These are phyloP conservation scores for Alloplasta piceator DNA, from an alignment of 2,888 invertebrate genomes.

Conservation along the genomic window DNA sequence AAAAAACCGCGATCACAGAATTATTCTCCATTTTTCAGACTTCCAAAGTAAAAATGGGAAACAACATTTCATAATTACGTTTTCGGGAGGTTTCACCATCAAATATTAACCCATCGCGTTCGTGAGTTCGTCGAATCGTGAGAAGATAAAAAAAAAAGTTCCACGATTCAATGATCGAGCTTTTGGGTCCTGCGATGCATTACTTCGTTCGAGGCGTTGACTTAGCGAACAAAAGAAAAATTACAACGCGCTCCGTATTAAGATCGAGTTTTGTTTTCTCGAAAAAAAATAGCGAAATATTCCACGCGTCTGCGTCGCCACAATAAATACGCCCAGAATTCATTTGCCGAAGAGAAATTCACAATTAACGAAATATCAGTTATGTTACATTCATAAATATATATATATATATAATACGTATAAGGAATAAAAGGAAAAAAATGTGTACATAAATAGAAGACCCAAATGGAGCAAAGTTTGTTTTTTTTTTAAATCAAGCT, in stretches of 20 bases:
- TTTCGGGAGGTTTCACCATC: slow-evolving; percentile 6
- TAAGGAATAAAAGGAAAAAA: slow-evolving; percentile 46
- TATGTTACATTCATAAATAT: slow-evolving; percentile 55
- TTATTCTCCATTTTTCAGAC: slow-evolving; percentile 81
- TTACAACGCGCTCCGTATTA: slow-evolving; percentile 31
- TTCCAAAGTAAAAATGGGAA: slow-evolving; percentile 91
- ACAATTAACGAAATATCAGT: slow-evolving; percentile 54
- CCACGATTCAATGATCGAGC: background rate
- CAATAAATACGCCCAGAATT: slow-evolving; percentile 44
- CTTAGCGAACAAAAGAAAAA: slow-evolving; percentile 28
- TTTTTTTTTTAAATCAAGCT: background rate
- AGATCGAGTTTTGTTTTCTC: background rate
- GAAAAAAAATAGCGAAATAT: slow-evolving; percentile 41
- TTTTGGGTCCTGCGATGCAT: slow-evolving; percentile 36
- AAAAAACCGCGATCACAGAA: background rate
- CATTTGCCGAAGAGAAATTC: slow-evolving; percentile 47
- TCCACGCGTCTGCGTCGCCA: slow-evolving; percentile 36
- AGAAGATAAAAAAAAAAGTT: background rate
- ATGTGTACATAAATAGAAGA: slow-evolving; percentile 62
- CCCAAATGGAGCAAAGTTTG: slow-evolving; percentile 26
- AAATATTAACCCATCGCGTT: slow-evolving; percentile 53
- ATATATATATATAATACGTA: slow-evolving; percentile 48
- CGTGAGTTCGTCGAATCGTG: slow-evolving; percentile 15
- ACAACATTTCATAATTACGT: slow-evolving; percentile 31
- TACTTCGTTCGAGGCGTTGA: slow-evolving; percentile 28